Base-by-base conservation (phyloP, 2,797 vertebrate genomes). In the Carcharodon carcharias region DNA sequence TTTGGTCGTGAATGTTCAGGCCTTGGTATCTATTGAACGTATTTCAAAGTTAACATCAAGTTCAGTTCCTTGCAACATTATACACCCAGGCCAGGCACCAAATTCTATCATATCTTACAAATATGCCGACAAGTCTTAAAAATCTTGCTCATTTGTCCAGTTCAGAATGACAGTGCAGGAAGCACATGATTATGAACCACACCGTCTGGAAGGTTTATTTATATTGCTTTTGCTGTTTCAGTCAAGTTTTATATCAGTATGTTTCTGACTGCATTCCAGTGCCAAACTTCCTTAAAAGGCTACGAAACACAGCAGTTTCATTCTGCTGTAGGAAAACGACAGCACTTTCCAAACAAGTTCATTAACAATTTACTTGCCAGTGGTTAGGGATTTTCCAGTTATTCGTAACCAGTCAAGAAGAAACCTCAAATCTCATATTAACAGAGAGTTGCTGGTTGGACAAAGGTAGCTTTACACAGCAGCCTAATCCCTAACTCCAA, bases 281-380 rank as follows among this genome's bases (percentile, higher is more conserved):
- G 94, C 69, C 94, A 95, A 95, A 95, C 54, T 77, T 95, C 94
- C 94, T 73, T 95, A 95, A 77, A 95, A 77, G 94, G 94, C 69
- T n/a, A 77, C 1, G 28, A 95, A 95, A 35, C 28, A 95, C 50
- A 26, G 69, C 45, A 31, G 67, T 56, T 95, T 56, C 50, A 56
- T 31, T 35, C 94, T 77, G 50, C 23, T 95, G 94, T 31, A 77
- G 23, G 69, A 45, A 73, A 73, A 71, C 50, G 28, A 73, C 67
- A 54, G 69, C 50, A 56, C 28, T 95, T 77, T 95, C 67, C 69
- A 73, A 95, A 77, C 16, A 56, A 6, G 50, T 35, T 73, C n/a
- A 54, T 77, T 93, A 93, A 93, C 91, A 40, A n/a, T 93, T 93
- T 65, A 45, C 3, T 93, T 5, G 21, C 61, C 9, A 21, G 91